A percentile compares a stretch with the other conserved stretches of the same genome.
These are phyloP conservation scores for Lasioglossum lativentre DNA, from an alignment of 2,888 invertebrate species.

Conservation along the genomic window DNA sequence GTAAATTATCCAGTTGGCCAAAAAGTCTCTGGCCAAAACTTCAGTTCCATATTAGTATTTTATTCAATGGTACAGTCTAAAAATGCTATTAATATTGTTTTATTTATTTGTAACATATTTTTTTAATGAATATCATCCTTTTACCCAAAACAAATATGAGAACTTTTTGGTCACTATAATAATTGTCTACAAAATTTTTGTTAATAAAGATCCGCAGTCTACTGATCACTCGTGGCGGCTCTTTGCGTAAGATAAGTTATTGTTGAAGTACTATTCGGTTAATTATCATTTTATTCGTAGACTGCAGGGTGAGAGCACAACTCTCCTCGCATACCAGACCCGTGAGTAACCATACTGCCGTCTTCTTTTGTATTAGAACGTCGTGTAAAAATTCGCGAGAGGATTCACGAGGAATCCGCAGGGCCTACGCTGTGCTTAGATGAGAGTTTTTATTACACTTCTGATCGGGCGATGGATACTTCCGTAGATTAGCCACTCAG, in stretches of 20 bases:
- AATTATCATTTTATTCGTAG: neutral
- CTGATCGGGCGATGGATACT: slow-evolving; percentile 42
- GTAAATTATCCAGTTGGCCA: neutral
- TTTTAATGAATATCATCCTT: too few relatives aligned
- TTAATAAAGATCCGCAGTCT: neutral
- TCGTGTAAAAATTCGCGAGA: slow-evolving; percentile 18
- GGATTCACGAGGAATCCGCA: slow-evolving; percentile 37
- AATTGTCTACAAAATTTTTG: neutral
- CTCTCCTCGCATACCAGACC: neutral
- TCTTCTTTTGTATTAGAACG: slow-evolving; percentile 29
- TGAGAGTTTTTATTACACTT: slow-evolving; percentile 50
- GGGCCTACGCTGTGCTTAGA: slow-evolving; percentile 66
- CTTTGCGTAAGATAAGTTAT: neutral
- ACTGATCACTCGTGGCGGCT: neutral
- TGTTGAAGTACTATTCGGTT: neutral
- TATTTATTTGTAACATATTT: too few relatives aligned
- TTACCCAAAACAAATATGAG: neutral
- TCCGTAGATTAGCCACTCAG: slow-evolving; percentile 67
- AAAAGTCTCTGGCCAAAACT: neutral
- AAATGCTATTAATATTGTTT: neutral
- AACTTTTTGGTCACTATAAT: neutral
- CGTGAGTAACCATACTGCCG: slow-evolving; percentile 8
- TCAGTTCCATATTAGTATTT: neutral
- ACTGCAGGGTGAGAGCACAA: neutral
- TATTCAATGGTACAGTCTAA: neutral